Percentiles rank a stretch among this genome's conserved stretches.
phyloP scores from a whole-genome alignment of 2,797 vertebrate genomes.

The Neoniphon sammara region DNA sequence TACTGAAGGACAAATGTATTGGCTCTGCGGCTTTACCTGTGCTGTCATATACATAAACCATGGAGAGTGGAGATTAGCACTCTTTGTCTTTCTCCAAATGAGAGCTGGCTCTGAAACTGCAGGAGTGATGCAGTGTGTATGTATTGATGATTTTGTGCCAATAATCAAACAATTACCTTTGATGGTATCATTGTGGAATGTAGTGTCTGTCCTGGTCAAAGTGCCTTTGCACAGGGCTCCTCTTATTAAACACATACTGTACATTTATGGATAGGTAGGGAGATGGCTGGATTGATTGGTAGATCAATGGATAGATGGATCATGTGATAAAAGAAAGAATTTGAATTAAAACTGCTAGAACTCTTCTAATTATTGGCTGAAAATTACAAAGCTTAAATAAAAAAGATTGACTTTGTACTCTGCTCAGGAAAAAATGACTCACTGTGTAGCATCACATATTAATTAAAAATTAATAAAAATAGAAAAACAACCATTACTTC shows the following conservation, averaged over 20 bases:
- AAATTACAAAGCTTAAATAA: background rate
- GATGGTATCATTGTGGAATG: conserved; percentile 31
- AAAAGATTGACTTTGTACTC: conserved; percentile 31
- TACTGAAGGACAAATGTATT: conserved; percentile 76
- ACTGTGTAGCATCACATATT: conserved; percentile 29
- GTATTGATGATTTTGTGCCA: conserved; percentile 39
- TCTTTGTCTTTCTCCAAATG: conserved; percentile 21
- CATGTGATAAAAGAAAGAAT: too few species aligned
- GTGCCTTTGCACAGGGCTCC: background rate
- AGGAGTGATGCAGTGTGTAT: conserved; percentile 20
- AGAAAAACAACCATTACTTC: background rate
- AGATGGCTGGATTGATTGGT: too few species aligned
- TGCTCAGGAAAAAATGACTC: conserved; percentile 12
- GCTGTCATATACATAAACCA: conserved; percentile 56
- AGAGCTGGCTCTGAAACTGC: conserved; percentile 22
- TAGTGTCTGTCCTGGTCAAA: background rate
- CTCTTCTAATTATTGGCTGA: too few species aligned
- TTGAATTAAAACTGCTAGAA: too few species aligned
- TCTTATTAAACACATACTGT: background rate
- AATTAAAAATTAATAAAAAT: background rate
- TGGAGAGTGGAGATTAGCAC: conserved; percentile 43
- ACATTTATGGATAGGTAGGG: background rate
- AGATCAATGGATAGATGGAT: too few species aligned
- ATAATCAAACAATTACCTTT: conserved; percentile 36
- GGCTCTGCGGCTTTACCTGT: conserved; percentile 66